Percentiles rank a stretch among this genome's conserved stretches.
phyloP scores from a whole-genome alignment of 2,113 vertebrate species.

The Lutjanus erythropterus region DNA sequence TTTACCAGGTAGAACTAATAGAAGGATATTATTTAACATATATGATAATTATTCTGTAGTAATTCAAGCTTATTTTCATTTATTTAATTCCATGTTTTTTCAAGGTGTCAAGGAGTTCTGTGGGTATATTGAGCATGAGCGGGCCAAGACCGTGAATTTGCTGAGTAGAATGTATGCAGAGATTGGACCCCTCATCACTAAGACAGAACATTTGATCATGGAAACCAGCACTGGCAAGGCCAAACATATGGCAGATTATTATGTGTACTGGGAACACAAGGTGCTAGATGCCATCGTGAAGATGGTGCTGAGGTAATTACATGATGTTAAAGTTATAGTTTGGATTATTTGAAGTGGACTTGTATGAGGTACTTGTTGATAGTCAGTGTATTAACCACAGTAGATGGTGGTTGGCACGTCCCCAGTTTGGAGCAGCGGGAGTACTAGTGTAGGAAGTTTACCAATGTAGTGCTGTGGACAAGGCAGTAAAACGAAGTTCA shows the following conservation, averaged over 20 bases:
- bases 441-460: too few relatives aligned
- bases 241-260: slow-evolving; percentile 88
- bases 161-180: slow-evolving; percentile 88
- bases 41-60: background rate
- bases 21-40: background rate
- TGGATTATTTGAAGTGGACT: too few relatives aligned
- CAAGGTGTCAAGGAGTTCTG: slow-evolving; percentile 93
- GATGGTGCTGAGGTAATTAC: slow-evolving; percentile 90
- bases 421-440: too few relatives aligned
- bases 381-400: too few relatives aligned
- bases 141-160: slow-evolving; percentile 83
- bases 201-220: slow-evolving; percentile 88
- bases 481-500: too few relatives aligned
- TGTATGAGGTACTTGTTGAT: too few relatives aligned
- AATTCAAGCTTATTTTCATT: background rate
- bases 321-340: too few relatives aligned
- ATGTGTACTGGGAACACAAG: slow-evolving; percentile 90
- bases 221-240: slow-evolving; percentile 90
- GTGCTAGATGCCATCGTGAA: slow-evolving; percentile 87
- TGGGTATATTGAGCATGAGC: slow-evolving; percentile 87
- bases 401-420: too few relatives aligned
- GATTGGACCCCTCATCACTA: slow-evolving; percentile 88
- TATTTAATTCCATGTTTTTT: slow-evolving; percentile 4
- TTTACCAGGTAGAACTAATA: slow-evolving; percentile 86
- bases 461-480: too few relatives aligned